Base-by-base conservation (phyloP, 2,888 invertebrate species). In the Eristalis arbustorum region DNA sequence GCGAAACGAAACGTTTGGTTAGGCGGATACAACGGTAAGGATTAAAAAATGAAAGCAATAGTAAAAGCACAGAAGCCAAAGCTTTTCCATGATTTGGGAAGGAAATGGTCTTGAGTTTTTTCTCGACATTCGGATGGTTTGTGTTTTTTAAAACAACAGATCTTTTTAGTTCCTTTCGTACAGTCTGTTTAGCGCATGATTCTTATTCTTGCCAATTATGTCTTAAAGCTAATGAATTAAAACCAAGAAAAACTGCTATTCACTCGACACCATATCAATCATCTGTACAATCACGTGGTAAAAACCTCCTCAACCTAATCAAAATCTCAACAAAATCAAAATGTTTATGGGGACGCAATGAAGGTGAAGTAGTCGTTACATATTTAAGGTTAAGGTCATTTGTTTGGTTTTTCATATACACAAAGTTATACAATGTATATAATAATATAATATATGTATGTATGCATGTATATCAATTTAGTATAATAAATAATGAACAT, bases 361-460 rank as follows among this genome's bases (percentile, higher is more conserved):
- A 78, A 72, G 64, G 23, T 59, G 22, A 22, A 8, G n/a, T 64
- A 57, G 22, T n/a, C 14, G 56, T 34, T 56, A 31, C 31, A 31
- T 31, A 40, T 61, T 67, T 28, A 71, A 63, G 40, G 61, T 61
- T 61, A 67, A 42, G 40, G 37, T 79, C 72, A 73, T 61, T 67
- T 49, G 75, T 71, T 72, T 75, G 28, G 66, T 72, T 88, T 72
- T 69, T 82, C 71, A 79, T 81, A 84, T 83, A 89, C 88, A 89
- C 89, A 89, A 89, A 90, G 90, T 90, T 91, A 91, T 88, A 88
- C 88, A 89, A 90, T 88, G 42, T 75, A 66, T 57, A 56, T 81
- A 71, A n/a, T 28, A 23, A 62, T 62, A 62, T 62, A 56, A 49
- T 71, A 62, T 62, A 22, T 28, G 22, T 62, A 31, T 64, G 13